Conservation (phyloP, 2,113 vertebrate species). For the Festucalex cinctus region DNA sequence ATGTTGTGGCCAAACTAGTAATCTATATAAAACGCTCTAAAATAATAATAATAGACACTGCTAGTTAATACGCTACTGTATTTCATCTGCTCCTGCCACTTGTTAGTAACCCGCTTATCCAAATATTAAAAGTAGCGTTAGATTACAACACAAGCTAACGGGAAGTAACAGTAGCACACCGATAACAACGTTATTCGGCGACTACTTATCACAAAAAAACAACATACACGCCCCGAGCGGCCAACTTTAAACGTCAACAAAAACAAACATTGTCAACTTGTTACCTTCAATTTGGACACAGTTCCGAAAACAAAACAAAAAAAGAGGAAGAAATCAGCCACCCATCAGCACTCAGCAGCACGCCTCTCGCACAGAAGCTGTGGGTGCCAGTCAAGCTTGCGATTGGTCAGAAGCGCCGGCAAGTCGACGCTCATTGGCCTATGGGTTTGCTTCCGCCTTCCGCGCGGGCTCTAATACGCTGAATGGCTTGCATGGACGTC, state of each 20-base stretch:
- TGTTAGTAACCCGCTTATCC: not conserved
- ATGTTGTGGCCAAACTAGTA: not conserved
- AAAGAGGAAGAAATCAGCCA: slow-evolving; percentile 1
- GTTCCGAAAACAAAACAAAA: too few relatives aligned
- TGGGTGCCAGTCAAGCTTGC: slow-evolving; percentile 1
- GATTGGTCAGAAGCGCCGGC: slow-evolving; percentile 52
- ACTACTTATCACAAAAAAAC: not conserved
- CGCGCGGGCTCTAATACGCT: not conserved
- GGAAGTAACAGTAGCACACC: not conserved
- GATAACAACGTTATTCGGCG: slow-evolving; percentile 21
- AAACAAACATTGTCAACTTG: slow-evolving; percentile 11
- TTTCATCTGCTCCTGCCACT: not conserved
- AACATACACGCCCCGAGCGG: accelerated
- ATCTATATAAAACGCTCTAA: not conserved
- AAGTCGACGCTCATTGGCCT: slow-evolving; percentile 43
- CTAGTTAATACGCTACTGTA: too few relatives aligned
- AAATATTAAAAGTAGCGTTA: not conserved
- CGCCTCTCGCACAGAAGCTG: slow-evolving; percentile 16
- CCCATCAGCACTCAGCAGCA: slow-evolving; percentile 1
- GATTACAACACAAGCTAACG: not conserved
- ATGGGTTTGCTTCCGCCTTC: slow-evolving; percentile 14
- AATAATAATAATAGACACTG: not conserved
- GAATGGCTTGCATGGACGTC: slow-evolving; percentile 29
- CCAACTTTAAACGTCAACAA: not conserved
- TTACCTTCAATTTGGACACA: slow-evolving; percentile 48